Base-by-base conservation (phyloP, 2,113 vertebrate genomes). In the Cichladusa arquata region DNA sequence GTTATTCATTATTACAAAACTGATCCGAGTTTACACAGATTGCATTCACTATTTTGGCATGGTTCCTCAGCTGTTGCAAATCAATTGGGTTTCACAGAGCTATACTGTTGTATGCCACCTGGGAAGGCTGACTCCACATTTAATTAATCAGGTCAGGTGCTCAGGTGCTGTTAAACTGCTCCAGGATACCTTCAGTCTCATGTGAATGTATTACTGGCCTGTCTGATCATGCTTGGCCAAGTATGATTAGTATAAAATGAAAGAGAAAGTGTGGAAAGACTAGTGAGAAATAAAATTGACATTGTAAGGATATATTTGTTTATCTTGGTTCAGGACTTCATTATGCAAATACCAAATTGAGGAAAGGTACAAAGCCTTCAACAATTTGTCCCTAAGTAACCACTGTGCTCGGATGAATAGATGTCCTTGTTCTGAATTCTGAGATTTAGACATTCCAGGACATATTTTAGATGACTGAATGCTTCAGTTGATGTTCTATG, bases 391-490 rank as follows among this genome's bases (percentile, higher is more conserved):
- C 76, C 47, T 36, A 44, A 72, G 73, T 92, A 95, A 95, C 57
- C 64, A 44, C 56, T 77, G 54, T 54, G 45, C 81, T 79, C 23
- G 4, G 45, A 67, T 88, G 88, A 96, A 96, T 86, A 93, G 34
- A 24, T 76, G 72, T 65, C 80, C 81, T 95, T 92, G 91, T 95
- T 62, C 83, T 61, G 65, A 64, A 42, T 51, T 42, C 76, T 78
- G 72, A 86, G 91, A 96, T 85, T 86, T 92, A 51, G 65, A 92
- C 94, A 76, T 82, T 86, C 83, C 83, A 87, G 54, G 50, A 15
- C 53, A 79, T 90, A 95, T 93, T 90, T 93, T 93, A 88, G 64
- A 90, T 94, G 90, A 92, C 28, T 66, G 83, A 94, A 62, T 76
- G 34, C 76, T 87, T 91, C 69, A 64, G 44, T 91, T 78, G 78